Evolutionary conservation across 2,888 invertebrate species (phyloP).

Genomic region (Idaea biselata): DNA sequence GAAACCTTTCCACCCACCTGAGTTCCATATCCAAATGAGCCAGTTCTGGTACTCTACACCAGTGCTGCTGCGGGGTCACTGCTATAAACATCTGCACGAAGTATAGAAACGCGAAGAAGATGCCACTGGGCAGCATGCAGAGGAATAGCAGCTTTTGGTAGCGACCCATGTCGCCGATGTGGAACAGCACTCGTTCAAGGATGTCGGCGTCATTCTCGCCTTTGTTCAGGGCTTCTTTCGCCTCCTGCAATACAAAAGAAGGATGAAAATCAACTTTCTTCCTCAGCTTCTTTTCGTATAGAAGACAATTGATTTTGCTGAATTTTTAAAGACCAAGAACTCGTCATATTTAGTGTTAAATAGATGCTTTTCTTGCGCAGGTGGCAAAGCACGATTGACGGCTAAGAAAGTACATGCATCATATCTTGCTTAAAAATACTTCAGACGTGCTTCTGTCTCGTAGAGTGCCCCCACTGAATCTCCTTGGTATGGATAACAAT

Average conservation of each 20-base stretch:
- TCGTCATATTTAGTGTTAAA: no score
- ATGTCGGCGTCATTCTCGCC: conserved; percentile 42
- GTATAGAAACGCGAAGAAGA: conserved; percentile 66
- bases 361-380: no score
- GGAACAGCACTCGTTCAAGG: conserved; percentile 55
- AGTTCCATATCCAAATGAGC: conserved; percentile 49
- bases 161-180: conserved; percentile 63
- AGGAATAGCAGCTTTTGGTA: conserved; percentile 65
- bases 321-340: no score
- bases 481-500: not conserved
- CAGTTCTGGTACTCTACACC: conserved; percentile 64
- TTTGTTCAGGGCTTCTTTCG: conserved; percentile 41
- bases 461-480: not conserved
- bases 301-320: no score
- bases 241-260: conserved; percentile 36
- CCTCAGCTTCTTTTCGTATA: no score
- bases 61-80: conserved; percentile 62
- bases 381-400: no score
- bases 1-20: conserved; percentile 40
- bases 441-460: no score
- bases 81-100: conserved; percentile 71
- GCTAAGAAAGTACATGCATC: no score
- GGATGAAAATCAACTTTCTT: not conserved
- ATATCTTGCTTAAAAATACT: no score
- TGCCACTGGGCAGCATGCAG: conserved; percentile 63